phyloP scores from a whole-genome alignment of 2,797 vertebrate species.

The Dipus sagitta region DNA sequence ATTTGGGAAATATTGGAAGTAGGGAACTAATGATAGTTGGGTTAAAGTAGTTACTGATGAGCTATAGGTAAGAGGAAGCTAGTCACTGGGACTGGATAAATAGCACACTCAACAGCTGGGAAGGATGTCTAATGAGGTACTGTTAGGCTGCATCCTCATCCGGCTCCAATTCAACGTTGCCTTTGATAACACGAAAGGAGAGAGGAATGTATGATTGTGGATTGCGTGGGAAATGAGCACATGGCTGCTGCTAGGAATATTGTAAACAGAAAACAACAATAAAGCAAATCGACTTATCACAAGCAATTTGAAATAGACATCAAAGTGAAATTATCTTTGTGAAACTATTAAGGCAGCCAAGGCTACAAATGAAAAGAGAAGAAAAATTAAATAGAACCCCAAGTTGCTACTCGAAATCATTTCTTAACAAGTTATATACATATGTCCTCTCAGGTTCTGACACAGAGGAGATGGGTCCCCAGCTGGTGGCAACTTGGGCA shows the following conservation, averaged over 20 bases:
- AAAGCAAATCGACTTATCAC: constrained; percentile 39
- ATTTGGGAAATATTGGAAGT: constrained; percentile 61
- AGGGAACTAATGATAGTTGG: constrained; percentile 50
- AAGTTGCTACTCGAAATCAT: neutral
- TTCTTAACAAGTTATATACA: neutral
- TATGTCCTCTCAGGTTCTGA: neutral
- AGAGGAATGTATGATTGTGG: neutral
- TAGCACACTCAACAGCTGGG: neutral
- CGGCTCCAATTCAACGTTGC: constrained; percentile 1
- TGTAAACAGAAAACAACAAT: constrained; percentile 3
- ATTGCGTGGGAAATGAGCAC: neutral
- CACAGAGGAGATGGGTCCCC: too few species aligned
- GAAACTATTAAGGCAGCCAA: constrained; percentile 7
- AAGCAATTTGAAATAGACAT: constrained; percentile 18
- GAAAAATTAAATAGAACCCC: neutral
- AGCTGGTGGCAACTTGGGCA: too few species aligned
- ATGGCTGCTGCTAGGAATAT: neutral
- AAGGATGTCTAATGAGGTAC: constrained; percentile 25
- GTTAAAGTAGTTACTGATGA: constrained; percentile 58
- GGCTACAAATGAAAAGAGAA: neutral
- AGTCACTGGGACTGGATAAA: neutral
- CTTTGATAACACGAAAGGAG: neutral
- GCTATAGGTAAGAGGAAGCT: neutral
- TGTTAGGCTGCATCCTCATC: neutral
- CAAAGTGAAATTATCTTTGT: constrained; percentile 31